Conservation (phyloP, 2,113 vertebrate species). For the Centropristis striata region DNA sequence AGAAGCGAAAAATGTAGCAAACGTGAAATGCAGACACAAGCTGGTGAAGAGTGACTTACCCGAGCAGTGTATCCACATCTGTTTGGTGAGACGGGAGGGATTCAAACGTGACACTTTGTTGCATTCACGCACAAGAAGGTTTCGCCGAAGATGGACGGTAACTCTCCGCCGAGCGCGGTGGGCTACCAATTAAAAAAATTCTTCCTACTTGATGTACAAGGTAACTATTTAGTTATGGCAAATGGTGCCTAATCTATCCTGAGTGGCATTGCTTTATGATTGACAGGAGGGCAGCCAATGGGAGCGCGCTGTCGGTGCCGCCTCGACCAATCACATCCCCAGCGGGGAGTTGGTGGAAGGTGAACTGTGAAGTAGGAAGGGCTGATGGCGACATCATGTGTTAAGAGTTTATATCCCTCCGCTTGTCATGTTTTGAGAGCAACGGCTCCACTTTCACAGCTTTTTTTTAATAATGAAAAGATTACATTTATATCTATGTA, state of each 20-base stretch:
- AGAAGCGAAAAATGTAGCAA: conserved; percentile 33
- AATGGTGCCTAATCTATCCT: conserved; percentile 85
- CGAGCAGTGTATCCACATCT: conserved; percentile 84
- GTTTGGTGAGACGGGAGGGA: conserved; percentile 63
- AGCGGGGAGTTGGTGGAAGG: conserved; percentile 66
- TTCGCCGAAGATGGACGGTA: neutral
- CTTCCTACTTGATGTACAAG: conserved; percentile 74
- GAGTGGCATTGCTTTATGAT: conserved; percentile 73
- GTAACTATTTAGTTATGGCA: conserved; percentile 86
- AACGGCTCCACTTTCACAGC: conserved; percentile 13
- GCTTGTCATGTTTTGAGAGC: conserved; percentile 64
- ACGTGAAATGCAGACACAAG: conserved; percentile 60
- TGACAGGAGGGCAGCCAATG: conserved; percentile 77
- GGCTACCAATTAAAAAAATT: conserved; percentile 60
- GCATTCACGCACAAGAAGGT: conserved; percentile 39
- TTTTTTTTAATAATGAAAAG: too few species aligned
- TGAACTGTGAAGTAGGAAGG: conserved; percentile 74
- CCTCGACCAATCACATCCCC: conserved; percentile 70
- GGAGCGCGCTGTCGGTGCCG: neutral
- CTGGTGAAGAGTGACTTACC: conserved; percentile 83
- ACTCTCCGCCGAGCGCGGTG: conserved; percentile 54
- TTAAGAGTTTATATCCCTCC: conserved; percentile 81
- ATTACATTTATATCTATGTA: neutral
- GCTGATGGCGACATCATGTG: conserved; percentile 78
- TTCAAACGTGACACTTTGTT: conserved; percentile 51